A percentile compares a stretch with the other conserved stretches of the same genome.
Conservation (phyloP, 30 jellyfish, hydroid and myxozoan species). For the Turritopsis rubra region DNA sequence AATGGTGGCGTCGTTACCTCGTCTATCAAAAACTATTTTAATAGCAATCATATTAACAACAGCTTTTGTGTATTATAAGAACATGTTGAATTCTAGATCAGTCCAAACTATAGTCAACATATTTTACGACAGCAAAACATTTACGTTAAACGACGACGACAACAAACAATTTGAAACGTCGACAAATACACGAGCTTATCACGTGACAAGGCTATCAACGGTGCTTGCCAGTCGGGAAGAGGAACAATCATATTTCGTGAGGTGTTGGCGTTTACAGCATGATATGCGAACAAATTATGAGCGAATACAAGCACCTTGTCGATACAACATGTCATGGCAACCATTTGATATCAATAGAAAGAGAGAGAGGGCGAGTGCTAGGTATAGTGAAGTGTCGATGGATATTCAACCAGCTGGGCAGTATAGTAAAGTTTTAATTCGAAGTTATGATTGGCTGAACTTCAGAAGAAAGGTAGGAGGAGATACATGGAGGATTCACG, state of each 20-base stretch:
- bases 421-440: slow-evolving; percentile 67
- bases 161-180: neutral
- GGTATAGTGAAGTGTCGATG: slow-evolving; percentile 35
- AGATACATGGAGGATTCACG: slow-evolving; percentile 79
- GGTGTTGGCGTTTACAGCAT: slow-evolving; percentile 71
- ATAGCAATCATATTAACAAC: neutral
- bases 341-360: slow-evolving; percentile 53
- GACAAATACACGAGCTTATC: neutral
- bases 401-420: slow-evolving; percentile 86
- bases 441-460: slow-evolving; percentile 48
- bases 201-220: neutral
- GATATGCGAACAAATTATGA: slow-evolving; percentile 49
- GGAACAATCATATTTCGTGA: slow-evolving; percentile 14
- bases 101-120: neutral
- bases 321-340: slow-evolving; percentile 47
- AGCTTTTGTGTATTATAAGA: neutral
- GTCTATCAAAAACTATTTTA: neutral
- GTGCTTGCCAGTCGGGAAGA: slow-evolving; percentile 8
- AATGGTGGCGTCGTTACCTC: neutral
- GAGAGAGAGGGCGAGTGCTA: slow-evolving; percentile 41
- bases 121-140: neutral
- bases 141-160: neutral
- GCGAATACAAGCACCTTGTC: slow-evolving; percentile 57
- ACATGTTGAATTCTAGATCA: neutral
- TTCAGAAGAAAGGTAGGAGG: slow-evolving; percentile 64